Percentiles rank a stretch among this genome's conserved stretches.
Evolutionary conservation across 2,888 invertebrate species (phyloP).

Genomic region (Phaedon cochleariae): DNA sequence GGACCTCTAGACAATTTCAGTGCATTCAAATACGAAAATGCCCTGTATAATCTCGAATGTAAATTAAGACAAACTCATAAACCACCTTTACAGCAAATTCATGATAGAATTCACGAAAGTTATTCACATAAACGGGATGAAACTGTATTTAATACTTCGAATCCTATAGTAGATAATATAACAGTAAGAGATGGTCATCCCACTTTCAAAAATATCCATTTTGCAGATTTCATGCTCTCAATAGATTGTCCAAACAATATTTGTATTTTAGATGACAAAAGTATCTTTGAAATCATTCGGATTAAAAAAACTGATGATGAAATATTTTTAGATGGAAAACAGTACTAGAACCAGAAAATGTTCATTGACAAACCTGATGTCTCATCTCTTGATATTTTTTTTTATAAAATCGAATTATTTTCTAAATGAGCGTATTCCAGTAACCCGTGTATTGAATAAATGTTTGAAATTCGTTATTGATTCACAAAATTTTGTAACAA

Average conservation of each 20-base stretch:
- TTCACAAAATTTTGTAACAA: background rate
- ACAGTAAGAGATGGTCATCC: background rate
- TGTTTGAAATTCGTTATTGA: constrained; percentile 4
- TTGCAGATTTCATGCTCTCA: constrained; percentile 5
- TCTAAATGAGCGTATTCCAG: background rate
- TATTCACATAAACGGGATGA: background rate
- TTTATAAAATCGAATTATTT: background rate
- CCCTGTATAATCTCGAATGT: constrained; percentile 28
- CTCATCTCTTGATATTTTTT: background rate
- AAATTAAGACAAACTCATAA: constrained; percentile 21
- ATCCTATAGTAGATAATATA: background rate
- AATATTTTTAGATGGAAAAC: constrained; percentile 7
- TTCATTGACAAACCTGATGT: constrained; percentile 9
- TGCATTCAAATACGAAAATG: too few relatives aligned
- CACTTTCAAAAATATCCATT: constrained; percentile 5
- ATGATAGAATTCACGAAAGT: constrained; percentile 11
- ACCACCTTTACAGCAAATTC: constrained; percentile 26
- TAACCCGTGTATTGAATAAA: background rate
- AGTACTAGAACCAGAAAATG: background rate
- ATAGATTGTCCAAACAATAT: background rate
- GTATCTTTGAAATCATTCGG: background rate
- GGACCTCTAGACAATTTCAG: constrained; percentile 37
- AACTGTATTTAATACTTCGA: background rate
- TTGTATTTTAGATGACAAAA: background rate
- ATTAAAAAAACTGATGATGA: background rate